phyloP scores from a whole-genome alignment of 2,888 invertebrate species.

The Fabriciana adippe region DNA sequence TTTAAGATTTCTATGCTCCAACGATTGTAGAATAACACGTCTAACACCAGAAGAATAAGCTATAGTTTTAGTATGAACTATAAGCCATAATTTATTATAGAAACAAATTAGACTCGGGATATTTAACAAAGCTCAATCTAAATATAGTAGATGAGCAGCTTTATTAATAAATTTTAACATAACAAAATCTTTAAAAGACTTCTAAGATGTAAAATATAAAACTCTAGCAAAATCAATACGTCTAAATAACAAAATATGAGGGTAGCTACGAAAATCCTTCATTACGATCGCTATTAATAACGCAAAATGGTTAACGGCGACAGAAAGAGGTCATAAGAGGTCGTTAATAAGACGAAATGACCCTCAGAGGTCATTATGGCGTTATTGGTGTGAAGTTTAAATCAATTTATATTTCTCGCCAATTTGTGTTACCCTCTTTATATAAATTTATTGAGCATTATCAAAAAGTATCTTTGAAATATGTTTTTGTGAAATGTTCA shows the following conservation, averaged over 20 bases:
- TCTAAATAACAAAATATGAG: slow-evolving; percentile 26
- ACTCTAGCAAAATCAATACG: background rate
- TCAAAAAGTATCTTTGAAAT: background rate
- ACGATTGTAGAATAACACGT: too few relatives aligned
- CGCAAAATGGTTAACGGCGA: slow-evolving; percentile 52
- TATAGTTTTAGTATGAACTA: too few relatives aligned
- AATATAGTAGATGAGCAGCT: too few relatives aligned
- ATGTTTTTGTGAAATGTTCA: background rate
- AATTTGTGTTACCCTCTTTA: slow-evolving; percentile 26
- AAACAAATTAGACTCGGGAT: too few relatives aligned
- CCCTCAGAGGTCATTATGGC: slow-evolving; percentile 54
- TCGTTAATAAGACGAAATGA: slow-evolving; percentile 66
- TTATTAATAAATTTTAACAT: too few relatives aligned
- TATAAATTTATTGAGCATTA: slow-evolving; percentile 22
- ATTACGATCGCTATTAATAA: slow-evolving; percentile 54
- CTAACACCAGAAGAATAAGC: too few relatives aligned
- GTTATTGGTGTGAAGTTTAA: slow-evolving; percentile 57
- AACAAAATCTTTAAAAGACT: too few relatives aligned
- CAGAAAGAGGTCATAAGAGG: slow-evolving; percentile 64
- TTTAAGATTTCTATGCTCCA: too few relatives aligned
- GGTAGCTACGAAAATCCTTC: slow-evolving; percentile 27
- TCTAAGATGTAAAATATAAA: too few relatives aligned
- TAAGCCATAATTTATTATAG: too few relatives aligned
- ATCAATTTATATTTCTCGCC: slow-evolving; percentile 64
- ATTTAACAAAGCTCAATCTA: too few relatives aligned